Percentiles rank a stretch among this genome's conserved stretches.
Evolutionary conservation across 2,797 vertebrate species (phyloP).

Genomic region (Eurystomus glaucurus): DNA sequence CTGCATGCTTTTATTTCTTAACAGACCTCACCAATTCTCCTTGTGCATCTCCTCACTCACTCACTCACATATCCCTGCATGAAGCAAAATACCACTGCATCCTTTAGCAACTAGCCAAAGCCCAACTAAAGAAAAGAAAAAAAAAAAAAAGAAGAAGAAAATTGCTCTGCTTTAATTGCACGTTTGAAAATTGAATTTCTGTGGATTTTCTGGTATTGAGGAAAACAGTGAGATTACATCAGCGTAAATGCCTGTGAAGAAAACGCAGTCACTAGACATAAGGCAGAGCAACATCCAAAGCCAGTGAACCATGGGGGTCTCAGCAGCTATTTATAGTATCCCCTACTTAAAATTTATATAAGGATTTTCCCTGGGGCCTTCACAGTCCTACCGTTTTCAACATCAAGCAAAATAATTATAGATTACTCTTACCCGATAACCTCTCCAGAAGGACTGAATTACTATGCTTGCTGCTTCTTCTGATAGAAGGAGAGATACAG

Average conservation of each 20-base stretch:
- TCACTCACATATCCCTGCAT: neutral
- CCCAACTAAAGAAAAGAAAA: neutral
- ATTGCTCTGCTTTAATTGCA: neutral
- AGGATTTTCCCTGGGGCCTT: slow-evolving; percentile 58
- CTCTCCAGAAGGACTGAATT: slow-evolving; percentile 95
- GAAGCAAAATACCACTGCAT: neutral
- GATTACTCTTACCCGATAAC: slow-evolving; percentile 88
- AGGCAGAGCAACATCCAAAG: slow-evolving; percentile 56
- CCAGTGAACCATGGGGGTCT: slow-evolving; percentile 66
- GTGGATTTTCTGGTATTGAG: neutral
- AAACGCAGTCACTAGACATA: slow-evolving; percentile 44
- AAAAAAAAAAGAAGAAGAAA: neutral
- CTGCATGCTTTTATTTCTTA: neutral
- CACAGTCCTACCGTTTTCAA: slow-evolving; percentile 41
- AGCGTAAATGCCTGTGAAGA: slow-evolving; percentile 22
- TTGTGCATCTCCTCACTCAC: neutral
- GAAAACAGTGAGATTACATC: neutral
- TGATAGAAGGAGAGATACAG: slow-evolving; percentile 87
- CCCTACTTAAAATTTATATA: slow-evolving; percentile 66
- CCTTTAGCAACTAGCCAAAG: neutral
- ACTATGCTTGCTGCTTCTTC: slow-evolving; percentile 86
- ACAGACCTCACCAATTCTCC: neutral
- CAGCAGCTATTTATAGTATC: slow-evolving; percentile 75
- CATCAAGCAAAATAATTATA: slow-evolving; percentile 49
- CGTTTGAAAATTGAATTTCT: neutral